Evolutionary conservation across 1,140 invertebrate species (phyloP).

Genomic region (Amphibalanus amphitrite): DNA sequence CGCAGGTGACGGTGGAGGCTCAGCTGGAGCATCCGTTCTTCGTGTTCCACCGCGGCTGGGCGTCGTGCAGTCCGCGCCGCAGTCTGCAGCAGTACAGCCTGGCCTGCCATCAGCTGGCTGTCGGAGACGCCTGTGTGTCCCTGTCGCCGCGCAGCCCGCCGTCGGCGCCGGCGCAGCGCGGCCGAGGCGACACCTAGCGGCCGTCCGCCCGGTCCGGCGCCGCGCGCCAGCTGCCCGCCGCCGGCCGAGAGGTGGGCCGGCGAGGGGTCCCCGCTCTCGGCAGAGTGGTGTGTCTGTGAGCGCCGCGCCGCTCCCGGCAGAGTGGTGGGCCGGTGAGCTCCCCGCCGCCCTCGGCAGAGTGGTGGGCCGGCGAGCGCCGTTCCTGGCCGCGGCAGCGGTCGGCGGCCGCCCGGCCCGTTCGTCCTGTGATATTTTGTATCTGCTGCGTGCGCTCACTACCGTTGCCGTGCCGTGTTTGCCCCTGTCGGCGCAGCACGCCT

Average conservation of each 20-base stretch:
- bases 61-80: slow-evolving; percentile 55
- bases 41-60: slow-evolving; percentile 73
- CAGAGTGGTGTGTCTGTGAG: too few relatives aligned
- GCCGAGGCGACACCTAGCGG: background rate
- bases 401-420: background rate
- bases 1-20: slow-evolving; percentile 63
- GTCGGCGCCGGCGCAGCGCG: background rate
- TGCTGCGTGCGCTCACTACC: background rate
- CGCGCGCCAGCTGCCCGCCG: too few relatives aligned
- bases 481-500: too few relatives aligned
- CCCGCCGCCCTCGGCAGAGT: too few relatives aligned
- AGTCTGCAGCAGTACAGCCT: slow-evolving; percentile 54
- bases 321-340: too few relatives aligned
- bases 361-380: background rate
- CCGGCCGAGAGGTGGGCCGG: too few relatives aligned
- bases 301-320: too few relatives aligned
- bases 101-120: slow-evolving; percentile 52
- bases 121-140: slow-evolving; percentile 69
- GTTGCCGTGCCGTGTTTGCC: background rate
- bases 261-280: too few relatives aligned
- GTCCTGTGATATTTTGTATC: background rate
- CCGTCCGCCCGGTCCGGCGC: too few relatives aligned
- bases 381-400: background rate
- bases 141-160: slow-evolving; percentile 34
- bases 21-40: slow-evolving; percentile 70